Percentiles rank a stretch among this genome's conserved stretches.
phyloP scores from a whole-genome alignment of 1,140 invertebrate genomes.

The Drosophila aff. region DNA sequence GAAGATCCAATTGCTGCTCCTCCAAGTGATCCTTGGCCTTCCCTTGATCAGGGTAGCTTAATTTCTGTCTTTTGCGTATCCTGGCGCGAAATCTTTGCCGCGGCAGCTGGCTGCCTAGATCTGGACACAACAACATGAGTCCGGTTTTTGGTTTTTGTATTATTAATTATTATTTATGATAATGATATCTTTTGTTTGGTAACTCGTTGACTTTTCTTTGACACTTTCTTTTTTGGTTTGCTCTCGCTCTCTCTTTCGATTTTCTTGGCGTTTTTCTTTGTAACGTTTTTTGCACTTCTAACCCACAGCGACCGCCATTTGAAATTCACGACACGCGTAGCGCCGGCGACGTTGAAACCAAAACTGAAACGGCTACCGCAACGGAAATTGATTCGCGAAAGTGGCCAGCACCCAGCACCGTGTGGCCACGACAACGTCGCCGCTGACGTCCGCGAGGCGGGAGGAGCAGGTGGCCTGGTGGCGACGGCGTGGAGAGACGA shows the following conservation, averaged over 20 bases:
- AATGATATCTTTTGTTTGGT: slow-evolving; percentile 24
- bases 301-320: slow-evolving; percentile 63
- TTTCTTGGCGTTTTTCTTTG: slow-evolving; percentile 9
- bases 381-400: slow-evolving; percentile 82
- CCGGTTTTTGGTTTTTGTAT: slow-evolving; percentile 10
- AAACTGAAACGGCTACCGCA: slow-evolving; percentile 82
- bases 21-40: slow-evolving; percentile 1
- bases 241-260: neutral
- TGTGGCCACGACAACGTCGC: slow-evolving; percentile 42
- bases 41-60: slow-evolving; percentile 18
- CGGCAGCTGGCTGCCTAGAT: slow-evolving; percentile 51
- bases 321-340: slow-evolving; percentile 78
- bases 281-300: slow-evolving; percentile 35
- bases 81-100: slow-evolving; percentile 58
- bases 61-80: slow-evolving; percentile 70
- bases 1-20: neutral
- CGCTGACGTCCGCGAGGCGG: slow-evolving; percentile 26
- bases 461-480: slow-evolving; percentile 11
- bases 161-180: slow-evolving; percentile 8
- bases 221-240: slow-evolving; percentile 19
- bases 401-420: slow-evolving; percentile 57
- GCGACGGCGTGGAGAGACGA: slow-evolving; percentile 1
- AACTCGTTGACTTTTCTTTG: slow-evolving; percentile 18
- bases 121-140: slow-evolving; percentile 53
- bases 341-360: slow-evolving; percentile 77